Base-by-base conservation (phyloP, 2,888 invertebrate genomes). In the Clitarchus hookeri region DNA sequence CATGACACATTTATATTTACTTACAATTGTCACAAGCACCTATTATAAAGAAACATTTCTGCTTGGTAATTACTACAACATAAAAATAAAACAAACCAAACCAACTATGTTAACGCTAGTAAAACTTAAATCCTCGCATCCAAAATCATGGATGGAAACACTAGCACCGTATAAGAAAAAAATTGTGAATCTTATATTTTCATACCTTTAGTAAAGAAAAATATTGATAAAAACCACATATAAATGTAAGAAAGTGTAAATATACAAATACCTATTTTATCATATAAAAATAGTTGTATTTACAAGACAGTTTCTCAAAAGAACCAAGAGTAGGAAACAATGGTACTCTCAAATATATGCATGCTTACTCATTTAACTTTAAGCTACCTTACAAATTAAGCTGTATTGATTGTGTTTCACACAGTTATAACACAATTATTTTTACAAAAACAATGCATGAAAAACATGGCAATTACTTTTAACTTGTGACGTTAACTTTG, bases 271-370 rank as follows among this genome's bases (percentile, higher is more conserved):
- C 27, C 36, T 82, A 82, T 82, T 82, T 36, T 36, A 23, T 36
- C 36, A 82, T 82, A 82, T 82, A 82, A 82, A 82, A 82, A 82
- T 82, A 82, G 82, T 36, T 27, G 8, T 82, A 36, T 82, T 16
- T 27, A 23, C 27, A 27, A 16, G 27, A 44, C 44, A 16, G 12
- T 16, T 16, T 82, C 23, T 27, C 36, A 27, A 13, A 82, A 82
- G 82, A 82, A 44, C 82, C 16, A 82, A 82, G 82, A 82, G 82
- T 27, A 36, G 82, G 36, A 82, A 82, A 27, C 25, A 6, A 82
- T 26, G 82, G 13, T 82, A 36, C 44, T 82, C 44, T 82, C 36
- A 36, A 36, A 23, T 16, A 23, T n/a, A n/a, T 25, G 26, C 25
- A 79, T 26, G 13, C 12, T 23, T 27, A 44, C 82, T 82, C 82